Base-by-base conservation (phyloP, 2,888 invertebrate species). In the Folsomia candida region DNA sequence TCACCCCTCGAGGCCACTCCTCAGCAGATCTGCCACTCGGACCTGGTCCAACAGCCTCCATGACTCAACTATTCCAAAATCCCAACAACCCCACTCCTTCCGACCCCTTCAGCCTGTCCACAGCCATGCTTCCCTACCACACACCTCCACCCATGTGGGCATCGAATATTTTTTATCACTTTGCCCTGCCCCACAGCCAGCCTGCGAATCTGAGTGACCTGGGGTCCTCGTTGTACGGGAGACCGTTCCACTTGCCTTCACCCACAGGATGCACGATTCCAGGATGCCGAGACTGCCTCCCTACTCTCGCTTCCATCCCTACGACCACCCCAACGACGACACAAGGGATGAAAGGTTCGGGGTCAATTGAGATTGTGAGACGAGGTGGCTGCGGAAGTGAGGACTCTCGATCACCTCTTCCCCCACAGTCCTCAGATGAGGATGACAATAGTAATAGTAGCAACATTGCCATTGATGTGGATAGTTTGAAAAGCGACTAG, bases 91-190 rank as follows among this genome's bases (percentile, higher is more conserved):
- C 54, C 4, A 20, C 68, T 4, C 4, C 28, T 25, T 24, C 58
- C 25, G 65, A 65, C 25, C 27, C 65, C 4, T 65, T 54, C 28
- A 51, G 26, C n/a, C 28, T 65, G 11, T 25, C 24, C 25, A 25
- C 64, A 37, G 20, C 65, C 20, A 54, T 65, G 4, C 57, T 79
- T 0, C 79, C 79, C n/a, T 79, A 79, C 68, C 78, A 78, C 66
- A 51, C 65, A n/a, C 71, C 79, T 20, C 72, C 76, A 24, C 78
- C 78, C 20, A 73, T 78, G 76, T 78, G 78, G 78, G 78, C 77
- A 72, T 78, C 78, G 18, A 79, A 79, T 29, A 76, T 79, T 1
- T 79, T 79, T 54, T 79, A 79, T 54, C 79, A 79, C 60, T 79
- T 79, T 74, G 78, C 78, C 22, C 73, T 79, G 0, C 78, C 79